Evolutionary conservation across 2,113 vertebrate genomes (phyloP).

Genomic region (Prunella himalayana): DNA sequence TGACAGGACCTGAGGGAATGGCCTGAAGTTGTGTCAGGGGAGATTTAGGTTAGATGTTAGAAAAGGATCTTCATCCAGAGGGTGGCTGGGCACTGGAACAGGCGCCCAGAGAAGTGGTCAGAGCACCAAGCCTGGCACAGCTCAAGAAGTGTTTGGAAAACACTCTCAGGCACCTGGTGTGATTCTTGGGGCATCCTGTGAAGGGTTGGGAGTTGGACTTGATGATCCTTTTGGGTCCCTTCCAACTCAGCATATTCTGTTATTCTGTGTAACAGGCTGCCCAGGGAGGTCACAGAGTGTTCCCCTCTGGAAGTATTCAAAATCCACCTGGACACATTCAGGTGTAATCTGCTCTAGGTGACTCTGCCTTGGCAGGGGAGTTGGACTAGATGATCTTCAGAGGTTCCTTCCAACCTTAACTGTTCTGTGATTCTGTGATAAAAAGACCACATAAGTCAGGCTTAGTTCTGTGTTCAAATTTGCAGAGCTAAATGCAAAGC

Average conservation of each 20-base stretch:
- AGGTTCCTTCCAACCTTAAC: background rate
- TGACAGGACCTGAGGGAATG: background rate
- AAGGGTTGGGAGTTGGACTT: background rate
- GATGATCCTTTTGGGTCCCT: background rate
- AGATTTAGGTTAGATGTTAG: background rate
- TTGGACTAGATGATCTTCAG: background rate
- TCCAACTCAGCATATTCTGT: background rate
- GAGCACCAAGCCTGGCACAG: background rate
- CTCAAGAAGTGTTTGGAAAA: background rate
- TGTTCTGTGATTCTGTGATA: background rate
- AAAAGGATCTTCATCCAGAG: background rate
- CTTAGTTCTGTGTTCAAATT: background rate
- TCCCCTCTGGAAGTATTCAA: background rate
- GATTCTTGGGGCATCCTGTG: background rate
- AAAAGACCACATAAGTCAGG: background rate
- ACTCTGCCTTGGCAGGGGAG: background rate
- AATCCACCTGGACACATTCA: accelerated
- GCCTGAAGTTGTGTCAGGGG: background rate
- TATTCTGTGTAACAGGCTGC: background rate
- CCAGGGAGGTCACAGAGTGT: background rate
- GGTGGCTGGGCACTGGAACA: background rate
- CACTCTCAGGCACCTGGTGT: accelerated
- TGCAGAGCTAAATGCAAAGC: background rate
- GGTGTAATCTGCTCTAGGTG: background rate
- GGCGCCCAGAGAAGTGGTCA: background rate